Conservation (phyloP, 2,113 vertebrate species). For the Datnioides undecimradiatus region DNA sequence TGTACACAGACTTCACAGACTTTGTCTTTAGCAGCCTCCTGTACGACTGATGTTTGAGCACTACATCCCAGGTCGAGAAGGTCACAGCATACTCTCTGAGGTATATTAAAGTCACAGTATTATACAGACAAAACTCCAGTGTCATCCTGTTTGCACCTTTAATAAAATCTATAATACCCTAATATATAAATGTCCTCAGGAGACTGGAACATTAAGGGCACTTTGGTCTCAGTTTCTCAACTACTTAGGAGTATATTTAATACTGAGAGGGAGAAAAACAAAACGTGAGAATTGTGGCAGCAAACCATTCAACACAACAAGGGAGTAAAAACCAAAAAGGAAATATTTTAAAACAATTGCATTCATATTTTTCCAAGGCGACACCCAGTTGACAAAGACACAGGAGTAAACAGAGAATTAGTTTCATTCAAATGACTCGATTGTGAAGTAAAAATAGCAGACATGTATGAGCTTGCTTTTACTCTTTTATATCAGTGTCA, state of each 20-base stretch:
- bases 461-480: neutral
- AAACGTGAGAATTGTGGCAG: neutral
- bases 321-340: too few relatives aligned
- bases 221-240: neutral
- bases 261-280: neutral
- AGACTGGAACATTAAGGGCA: neutral
- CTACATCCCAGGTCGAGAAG: neutral
- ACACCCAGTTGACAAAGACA: neutral
- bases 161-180: neutral
- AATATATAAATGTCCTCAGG: neutral
- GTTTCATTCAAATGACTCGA: neutral
- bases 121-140: neutral
- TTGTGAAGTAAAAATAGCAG: neutral
- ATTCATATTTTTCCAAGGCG: neutral
- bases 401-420: neutral
- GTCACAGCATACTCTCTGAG: neutral
- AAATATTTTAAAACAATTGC: neutral
- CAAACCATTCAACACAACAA: neutral
- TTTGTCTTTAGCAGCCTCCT: neutral
- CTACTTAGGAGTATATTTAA: neutral
- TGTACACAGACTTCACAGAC: neutral
- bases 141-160: neutral
- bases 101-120: neutral
- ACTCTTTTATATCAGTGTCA: neutral
- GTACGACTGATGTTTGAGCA: neutral